Evolutionary conservation across 2,113 vertebrate genomes (phyloP).

Genomic region (Leptobrachium ailaonicum): DNA sequence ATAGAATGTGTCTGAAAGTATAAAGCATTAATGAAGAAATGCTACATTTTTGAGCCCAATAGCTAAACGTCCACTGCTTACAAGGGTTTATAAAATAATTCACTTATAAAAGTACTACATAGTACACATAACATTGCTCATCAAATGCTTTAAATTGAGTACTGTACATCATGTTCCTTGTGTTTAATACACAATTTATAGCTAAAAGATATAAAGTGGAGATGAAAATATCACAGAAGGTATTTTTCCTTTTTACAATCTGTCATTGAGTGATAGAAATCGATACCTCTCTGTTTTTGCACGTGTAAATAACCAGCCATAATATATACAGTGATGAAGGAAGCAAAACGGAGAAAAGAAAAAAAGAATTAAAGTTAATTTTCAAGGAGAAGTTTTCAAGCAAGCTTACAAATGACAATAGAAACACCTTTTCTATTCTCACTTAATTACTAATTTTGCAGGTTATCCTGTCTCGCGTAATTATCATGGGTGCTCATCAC

Average conservation of each 20-base stretch:
- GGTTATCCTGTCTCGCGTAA: constrained; percentile 44
- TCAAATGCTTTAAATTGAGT: background rate
- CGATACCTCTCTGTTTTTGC: constrained; percentile 22
- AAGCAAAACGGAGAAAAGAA: constrained; percentile 9
- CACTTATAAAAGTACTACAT: no score
- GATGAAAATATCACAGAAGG: background rate
- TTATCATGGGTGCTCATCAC: constrained; percentile 47
- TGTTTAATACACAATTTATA: background rate
- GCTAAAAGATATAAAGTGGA: background rate
- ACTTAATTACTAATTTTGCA: constrained; percentile 49
- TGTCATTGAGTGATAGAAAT: constrained; percentile 31
- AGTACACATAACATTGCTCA: no score
- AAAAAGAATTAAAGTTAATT: constrained; percentile 28
- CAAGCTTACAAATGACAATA: constrained; percentile 22
- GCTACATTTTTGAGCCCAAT: no score
- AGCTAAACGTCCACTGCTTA: no score
- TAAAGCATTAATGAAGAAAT: no score
- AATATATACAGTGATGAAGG: background rate
- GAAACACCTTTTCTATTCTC: constrained; percentile 46
- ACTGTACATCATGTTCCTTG: background rate
- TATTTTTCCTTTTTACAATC: constrained; percentile 4
- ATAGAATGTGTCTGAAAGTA: no score
- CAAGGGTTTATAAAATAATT: no score
- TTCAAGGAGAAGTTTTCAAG: constrained; percentile 12
- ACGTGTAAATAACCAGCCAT: background rate